Percentiles rank a stretch among this genome's conserved stretches.
Conservation (phyloP, 2,113 vertebrate genomes). For the Gopherus flavomarginatus region DNA sequence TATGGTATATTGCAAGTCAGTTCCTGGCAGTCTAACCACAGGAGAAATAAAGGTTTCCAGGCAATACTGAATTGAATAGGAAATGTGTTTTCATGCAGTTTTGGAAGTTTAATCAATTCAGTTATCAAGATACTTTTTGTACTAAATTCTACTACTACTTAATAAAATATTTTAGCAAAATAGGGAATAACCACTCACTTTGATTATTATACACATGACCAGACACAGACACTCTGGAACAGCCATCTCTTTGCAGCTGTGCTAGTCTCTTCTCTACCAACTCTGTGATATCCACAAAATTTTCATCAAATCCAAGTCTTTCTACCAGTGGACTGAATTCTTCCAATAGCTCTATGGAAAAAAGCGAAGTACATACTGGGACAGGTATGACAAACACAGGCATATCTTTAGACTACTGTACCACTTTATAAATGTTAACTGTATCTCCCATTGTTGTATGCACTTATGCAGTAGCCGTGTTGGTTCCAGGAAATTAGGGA, state of each 20-base stretch:
- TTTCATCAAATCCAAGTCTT: slow-evolving; percentile 92
- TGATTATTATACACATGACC: slow-evolving; percentile 86
- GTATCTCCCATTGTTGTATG: not conserved
- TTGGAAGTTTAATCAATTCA: not conserved
- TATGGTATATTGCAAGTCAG: too few species aligned
- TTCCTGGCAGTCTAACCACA: not conserved
- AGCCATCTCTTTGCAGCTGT: slow-evolving; percentile 27
- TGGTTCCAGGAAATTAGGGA: not conserved
- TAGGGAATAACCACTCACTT: slow-evolving; percentile 72
- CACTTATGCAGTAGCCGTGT: not conserved
- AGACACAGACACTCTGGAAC: slow-evolving; percentile 59
- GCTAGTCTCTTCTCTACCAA: slow-evolving; percentile 82
- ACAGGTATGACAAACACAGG: not conserved
- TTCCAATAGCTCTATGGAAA: slow-evolving; percentile 85
- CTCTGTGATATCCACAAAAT: slow-evolving; percentile 91
- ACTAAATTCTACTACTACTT: not conserved
- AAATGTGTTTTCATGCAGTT: not conserved
- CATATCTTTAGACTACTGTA: not conserved
- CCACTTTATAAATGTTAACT: not conserved
- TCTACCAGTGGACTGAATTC: slow-evolving; percentile 89
- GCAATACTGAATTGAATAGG: not conserved
- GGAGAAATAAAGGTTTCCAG: not conserved
- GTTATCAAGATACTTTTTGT: not conserved
- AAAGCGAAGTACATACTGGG: not conserved
- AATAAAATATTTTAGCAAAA: not conserved